Conservation (phyloP, 2,113 vertebrate genomes). For the Tiliqua scincoides region DNA sequence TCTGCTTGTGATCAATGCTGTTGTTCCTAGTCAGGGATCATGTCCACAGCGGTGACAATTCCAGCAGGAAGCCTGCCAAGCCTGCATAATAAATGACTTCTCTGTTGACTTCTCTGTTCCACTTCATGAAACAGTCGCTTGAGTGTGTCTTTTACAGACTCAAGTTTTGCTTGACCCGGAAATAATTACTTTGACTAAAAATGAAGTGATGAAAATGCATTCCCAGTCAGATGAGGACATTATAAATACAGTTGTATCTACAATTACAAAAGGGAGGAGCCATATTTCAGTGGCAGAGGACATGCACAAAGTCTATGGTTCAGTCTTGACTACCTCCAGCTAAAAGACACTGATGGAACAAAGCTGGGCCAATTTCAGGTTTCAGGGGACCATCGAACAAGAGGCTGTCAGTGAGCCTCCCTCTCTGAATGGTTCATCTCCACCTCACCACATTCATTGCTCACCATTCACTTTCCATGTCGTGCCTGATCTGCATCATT, state of each 20-base stretch:
- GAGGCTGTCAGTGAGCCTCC: too few relatives aligned
- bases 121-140: background rate
- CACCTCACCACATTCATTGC: too few relatives aligned
- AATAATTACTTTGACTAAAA: background rate
- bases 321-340: background rate
- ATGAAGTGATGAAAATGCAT: background rate
- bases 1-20: background rate
- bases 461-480: too few relatives aligned
- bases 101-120: background rate
- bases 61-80: background rate
- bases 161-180: background rate
- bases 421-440: too few relatives aligned
- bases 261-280: too few relatives aligned
- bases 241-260: background rate
- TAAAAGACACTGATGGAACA: background rate
- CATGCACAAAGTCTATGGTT: background rate
- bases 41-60: background rate
- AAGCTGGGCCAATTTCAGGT: background rate
- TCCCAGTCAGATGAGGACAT: background rate
- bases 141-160: background rate
- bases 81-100: background rate
- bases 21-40: background rate
- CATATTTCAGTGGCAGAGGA: too few relatives aligned
- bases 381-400: too few relatives aligned
- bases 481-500: too few relatives aligned